Evolutionary conservation across 2,113 vertebrate species (phyloP), one percentile per base, ranked within the genome.

Genomic region (Lagopus muta): DNA sequence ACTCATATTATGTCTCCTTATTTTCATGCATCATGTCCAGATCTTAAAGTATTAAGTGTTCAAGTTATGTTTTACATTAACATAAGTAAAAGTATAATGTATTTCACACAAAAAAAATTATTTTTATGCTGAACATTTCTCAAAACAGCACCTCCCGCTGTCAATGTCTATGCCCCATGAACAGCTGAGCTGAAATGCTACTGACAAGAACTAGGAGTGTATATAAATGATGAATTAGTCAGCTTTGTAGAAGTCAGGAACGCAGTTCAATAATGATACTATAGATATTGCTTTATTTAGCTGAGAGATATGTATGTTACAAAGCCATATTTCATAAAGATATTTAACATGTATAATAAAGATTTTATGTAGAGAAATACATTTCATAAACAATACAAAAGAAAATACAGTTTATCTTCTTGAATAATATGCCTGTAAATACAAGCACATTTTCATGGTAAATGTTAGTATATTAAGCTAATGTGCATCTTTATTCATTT

Each of bases 161-260:
- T 94, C 97, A 96, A 25, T 95, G 94, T 86, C 96, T 94, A 95
- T 95, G 96, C 95, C 93, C 96, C 97, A 95, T 95, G 93, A 97
- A 94, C 95, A 96, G 96, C 94, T 96, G 86, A 96, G 95, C 96
- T 94, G 95, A 97, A 91, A 92, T 96, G 92, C 88, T 89, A 93
- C 96, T 94, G 95, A 95, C 96, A 97, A 92, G 91, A 97, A 97
- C 92, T 90, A 92, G 78, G 96, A 97, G 86, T 96, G 74, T 85
- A 91, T 61, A 94, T 69, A 95, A 90, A 97, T 97, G 97, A 98
- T 97, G 97, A 97, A 98, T 97, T 90, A 97, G 91, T 93, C 90
- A 94, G 93, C 95, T 93, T 94, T 74, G 89, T 66, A 74, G 77
- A 95, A 97, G 96, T 89, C 88, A 90, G 85, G 74, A 95, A 94